These are phyloP conservation scores for Netelia virgata DNA, from an alignment of 2,888 invertebrate genomes.

Conservation along the genomic window DNA sequence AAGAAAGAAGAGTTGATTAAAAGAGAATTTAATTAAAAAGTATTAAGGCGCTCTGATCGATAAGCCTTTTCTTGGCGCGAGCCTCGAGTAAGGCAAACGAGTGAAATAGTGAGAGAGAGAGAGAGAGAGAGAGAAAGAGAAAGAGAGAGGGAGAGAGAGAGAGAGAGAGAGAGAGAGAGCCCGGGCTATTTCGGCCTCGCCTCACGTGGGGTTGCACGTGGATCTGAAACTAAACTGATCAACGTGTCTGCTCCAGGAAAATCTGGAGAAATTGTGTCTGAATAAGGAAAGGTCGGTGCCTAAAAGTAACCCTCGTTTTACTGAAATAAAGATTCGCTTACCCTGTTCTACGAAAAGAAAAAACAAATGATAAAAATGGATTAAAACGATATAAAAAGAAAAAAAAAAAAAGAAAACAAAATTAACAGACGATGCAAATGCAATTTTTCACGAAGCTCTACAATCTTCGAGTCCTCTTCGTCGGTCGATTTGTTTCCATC, in stretches of 20 bases:
- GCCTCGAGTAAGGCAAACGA: conserved; percentile 62
- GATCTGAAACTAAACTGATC: conserved; percentile 76
- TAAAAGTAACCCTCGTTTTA: conserved; percentile 64
- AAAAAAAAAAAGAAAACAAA: background rate
- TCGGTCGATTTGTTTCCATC: background rate
- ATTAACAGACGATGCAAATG: background rate
- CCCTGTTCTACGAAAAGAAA: too few relatives aligned
- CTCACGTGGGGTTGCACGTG: conserved; percentile 68
- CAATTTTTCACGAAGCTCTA: too few relatives aligned
- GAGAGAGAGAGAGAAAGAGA: conserved; percentile 12
- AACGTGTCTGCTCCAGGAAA: conserved; percentile 70
- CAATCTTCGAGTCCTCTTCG: background rate
- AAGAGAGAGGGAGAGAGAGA: background rate
- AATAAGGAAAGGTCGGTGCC: conserved; percentile 31
- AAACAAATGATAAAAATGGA: background rate
- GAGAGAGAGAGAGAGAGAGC: background rate
- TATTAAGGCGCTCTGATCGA: conserved; percentile 79
- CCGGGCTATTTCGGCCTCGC: conserved; percentile 50
- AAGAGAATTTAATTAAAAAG: conserved; percentile 81
- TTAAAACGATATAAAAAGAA: background rate
- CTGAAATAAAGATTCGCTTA: too few relatives aligned
- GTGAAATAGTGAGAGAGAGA: too few relatives aligned
- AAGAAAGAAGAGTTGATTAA: conserved; percentile 69
- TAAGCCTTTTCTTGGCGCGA: conserved; percentile 70
- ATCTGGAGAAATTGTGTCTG: conserved; percentile 22